Evolutionary conservation across 1,140 invertebrate genomes (phyloP).

Genomic region (Drosophila ercepeae): DNA sequence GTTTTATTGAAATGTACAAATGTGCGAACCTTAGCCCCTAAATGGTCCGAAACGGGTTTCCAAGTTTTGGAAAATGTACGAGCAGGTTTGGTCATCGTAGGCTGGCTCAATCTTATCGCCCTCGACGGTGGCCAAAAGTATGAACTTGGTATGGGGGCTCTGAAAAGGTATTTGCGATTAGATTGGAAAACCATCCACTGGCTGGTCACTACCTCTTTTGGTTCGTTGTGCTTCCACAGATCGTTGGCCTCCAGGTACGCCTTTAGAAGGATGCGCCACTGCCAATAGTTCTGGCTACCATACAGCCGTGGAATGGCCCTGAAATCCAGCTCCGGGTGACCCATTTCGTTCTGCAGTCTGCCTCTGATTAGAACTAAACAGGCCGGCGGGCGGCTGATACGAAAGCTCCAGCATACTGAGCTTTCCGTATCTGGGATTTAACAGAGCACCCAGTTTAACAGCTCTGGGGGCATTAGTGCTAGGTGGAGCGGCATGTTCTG

Average conservation of each 20-base stretch:
- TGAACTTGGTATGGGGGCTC: conserved; percentile 51
- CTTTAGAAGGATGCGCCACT: conserved; percentile 55
- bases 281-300: conserved; percentile 59
- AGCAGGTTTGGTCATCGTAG: conserved; percentile 47
- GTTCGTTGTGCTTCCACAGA: conserved; percentile 60
- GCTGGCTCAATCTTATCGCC: conserved; percentile 56
- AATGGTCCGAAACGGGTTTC: conserved; percentile 54
- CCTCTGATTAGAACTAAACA: conserved; percentile 3
- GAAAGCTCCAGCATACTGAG: conserved; percentile 16
- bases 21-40: not conserved
- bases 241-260: conserved; percentile 53
- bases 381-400: conserved; percentile 10
- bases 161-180: conserved; percentile 3
- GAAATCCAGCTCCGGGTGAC: conserved; percentile 56
- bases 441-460: conserved; percentile 27
- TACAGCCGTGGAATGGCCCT: conserved; percentile 57
- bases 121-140: conserved; percentile 51
- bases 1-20: not conserved
- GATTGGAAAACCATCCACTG: not conserved
- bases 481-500: conserved; percentile 22
- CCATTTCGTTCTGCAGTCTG: conserved; percentile 31
- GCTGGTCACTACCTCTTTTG: conserved; percentile 36
- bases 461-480: conserved; percentile 19
- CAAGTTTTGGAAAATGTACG: conserved; percentile 53
- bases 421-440: conserved; percentile 37